These are phyloP conservation scores for Andrena dorsata DNA, from an alignment of 2,888 invertebrate species.

Conservation along the genomic window DNA sequence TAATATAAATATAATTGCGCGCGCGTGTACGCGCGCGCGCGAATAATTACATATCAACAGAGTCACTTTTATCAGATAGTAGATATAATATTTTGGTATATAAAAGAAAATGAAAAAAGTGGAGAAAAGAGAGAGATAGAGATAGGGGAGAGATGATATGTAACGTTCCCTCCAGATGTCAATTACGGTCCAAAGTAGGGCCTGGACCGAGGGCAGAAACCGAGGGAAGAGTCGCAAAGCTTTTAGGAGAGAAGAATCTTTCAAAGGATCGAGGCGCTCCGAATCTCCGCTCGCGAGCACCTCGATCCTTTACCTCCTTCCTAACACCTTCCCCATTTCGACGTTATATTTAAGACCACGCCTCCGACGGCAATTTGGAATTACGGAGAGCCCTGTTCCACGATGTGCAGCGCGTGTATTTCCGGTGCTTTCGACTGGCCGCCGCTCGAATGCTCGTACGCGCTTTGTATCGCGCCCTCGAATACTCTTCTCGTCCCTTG, in stretches of 20 bases:
- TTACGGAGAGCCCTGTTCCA: constrained; percentile 12
- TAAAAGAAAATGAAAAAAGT: constrained; percentile 64
- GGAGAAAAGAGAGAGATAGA: constrained; percentile 24
- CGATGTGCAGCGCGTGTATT: constrained; percentile 30
- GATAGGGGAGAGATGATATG: constrained; percentile 18
- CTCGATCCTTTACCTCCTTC: constrained; percentile 51
- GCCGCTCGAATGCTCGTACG: constrained; percentile 39
- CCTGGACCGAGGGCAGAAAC: constrained; percentile 78
- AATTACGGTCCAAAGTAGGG: constrained; percentile 82
- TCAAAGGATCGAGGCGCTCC: constrained; percentile 49
- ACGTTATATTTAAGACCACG: constrained; percentile 43
- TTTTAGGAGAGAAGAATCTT: constrained; percentile 43
- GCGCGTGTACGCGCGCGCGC: constrained; percentile 20
- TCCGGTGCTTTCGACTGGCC: constrained; percentile 20
- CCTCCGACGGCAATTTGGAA: constrained; percentile 39
- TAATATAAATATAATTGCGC: constrained; percentile 51
- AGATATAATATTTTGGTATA: constrained; percentile 82
- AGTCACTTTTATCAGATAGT: constrained; percentile 80
- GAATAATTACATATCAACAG: constrained; percentile 66
- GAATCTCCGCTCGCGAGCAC: constrained; percentile 61
- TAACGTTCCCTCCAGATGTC: constrained; percentile 74
- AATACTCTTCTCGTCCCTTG: too few species aligned
- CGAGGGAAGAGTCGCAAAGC: constrained; percentile 68
- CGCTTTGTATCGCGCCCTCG: not conserved
- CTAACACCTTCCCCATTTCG: constrained; percentile 21